Percentiles rank a stretch among this genome's conserved stretches.
Evolutionary conservation across 2,113 vertebrate genomes (phyloP).

Genomic region (Cairina moschata): DNA sequence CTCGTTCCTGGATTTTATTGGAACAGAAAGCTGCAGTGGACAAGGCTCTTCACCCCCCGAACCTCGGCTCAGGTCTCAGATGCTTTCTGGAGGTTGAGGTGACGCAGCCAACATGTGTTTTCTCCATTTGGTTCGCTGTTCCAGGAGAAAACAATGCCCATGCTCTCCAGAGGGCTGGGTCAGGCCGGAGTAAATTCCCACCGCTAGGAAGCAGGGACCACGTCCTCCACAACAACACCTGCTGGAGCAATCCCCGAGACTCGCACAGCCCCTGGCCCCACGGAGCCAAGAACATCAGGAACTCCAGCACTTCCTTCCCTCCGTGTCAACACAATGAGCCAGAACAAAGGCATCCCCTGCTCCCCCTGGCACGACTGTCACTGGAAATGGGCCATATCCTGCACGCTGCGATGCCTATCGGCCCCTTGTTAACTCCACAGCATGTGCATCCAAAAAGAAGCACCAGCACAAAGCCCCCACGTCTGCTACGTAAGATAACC

Average conservation of each 20-base stretch:
- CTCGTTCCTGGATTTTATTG: background rate
- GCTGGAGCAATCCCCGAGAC: constrained; percentile 66
- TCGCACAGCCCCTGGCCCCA: constrained; percentile 35
- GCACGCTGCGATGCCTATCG: constrained; percentile 49
- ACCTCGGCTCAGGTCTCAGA: background rate
- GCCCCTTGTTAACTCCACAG: constrained; percentile 14
- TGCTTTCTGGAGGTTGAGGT: background rate
- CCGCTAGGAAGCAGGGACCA: background rate
- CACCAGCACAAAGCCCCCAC: background rate
- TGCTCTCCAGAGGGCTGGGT: background rate
- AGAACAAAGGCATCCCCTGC: constrained; percentile 74
- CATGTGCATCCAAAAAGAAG: background rate
- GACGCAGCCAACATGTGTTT: constrained; percentile 41
- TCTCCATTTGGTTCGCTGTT: background rate
- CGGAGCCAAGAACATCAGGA: constrained; percentile 72
- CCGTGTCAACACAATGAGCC: constrained; percentile 72
- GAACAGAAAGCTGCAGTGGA: background rate
- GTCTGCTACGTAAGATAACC: background rate
- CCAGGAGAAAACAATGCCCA: constrained; percentile 39
- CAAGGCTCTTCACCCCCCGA: background rate
- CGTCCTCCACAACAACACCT: constrained; percentile 73
- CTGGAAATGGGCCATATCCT: constrained; percentile 67
- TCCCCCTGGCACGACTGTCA: background rate
- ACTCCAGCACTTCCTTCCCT: constrained; percentile 79
- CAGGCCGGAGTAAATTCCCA: background rate